Evolutionary conservation across 1,140 invertebrate species (phyloP).

Genomic region (Harpegnathos saltator): DNA sequence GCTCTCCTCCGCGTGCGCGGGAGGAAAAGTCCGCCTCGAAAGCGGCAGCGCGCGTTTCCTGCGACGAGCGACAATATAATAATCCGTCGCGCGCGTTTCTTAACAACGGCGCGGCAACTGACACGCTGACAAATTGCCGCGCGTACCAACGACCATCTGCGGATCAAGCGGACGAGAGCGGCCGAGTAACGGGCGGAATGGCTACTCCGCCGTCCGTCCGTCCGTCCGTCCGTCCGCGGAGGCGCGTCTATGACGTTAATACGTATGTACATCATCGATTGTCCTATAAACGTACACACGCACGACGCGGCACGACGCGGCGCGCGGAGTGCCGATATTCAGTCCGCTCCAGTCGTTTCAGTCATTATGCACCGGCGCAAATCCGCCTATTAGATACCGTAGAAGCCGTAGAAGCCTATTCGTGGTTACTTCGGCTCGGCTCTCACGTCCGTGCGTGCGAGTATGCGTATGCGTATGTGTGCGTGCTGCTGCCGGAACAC

Average conservation of each 20-base stretch:
- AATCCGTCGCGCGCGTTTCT: slow-evolving; percentile 40
- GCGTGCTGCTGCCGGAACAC: no score
- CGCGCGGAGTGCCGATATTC: slow-evolving; percentile 69
- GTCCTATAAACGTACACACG: slow-evolving; percentile 69
- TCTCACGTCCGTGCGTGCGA: slow-evolving; percentile 1
- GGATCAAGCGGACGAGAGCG: slow-evolving; percentile 52
- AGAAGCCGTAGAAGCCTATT: slow-evolving; percentile 19
- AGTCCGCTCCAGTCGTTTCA: slow-evolving; percentile 69
- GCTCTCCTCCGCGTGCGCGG: no score
- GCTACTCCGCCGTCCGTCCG: slow-evolving; percentile 33
- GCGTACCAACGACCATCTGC: slow-evolving; percentile 42
- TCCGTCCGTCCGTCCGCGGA: slow-evolving; percentile 20
- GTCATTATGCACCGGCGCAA: slow-evolving; percentile 69
- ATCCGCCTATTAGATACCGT: slow-evolving; percentile 63
- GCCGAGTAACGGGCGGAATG: slow-evolving; percentile 50
- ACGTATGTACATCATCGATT: slow-evolving; percentile 79
- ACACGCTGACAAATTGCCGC: slow-evolving; percentile 51
- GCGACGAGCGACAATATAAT: no score
- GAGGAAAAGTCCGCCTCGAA: no score
- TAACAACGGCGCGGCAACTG: slow-evolving; percentile 40
- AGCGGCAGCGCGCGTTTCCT: no score
- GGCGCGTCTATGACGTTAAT: slow-evolving; percentile 74
- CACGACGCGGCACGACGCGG: slow-evolving; percentile 41
- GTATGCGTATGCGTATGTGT: background rate
- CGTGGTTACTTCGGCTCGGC: slow-evolving; percentile 45